Percentiles rank a stretch among this genome's conserved stretches.
These are phyloP conservation scores for Phaedon cochleariae DNA, from an alignment of 2,888 invertebrate species.

Conservation along the genomic window DNA sequence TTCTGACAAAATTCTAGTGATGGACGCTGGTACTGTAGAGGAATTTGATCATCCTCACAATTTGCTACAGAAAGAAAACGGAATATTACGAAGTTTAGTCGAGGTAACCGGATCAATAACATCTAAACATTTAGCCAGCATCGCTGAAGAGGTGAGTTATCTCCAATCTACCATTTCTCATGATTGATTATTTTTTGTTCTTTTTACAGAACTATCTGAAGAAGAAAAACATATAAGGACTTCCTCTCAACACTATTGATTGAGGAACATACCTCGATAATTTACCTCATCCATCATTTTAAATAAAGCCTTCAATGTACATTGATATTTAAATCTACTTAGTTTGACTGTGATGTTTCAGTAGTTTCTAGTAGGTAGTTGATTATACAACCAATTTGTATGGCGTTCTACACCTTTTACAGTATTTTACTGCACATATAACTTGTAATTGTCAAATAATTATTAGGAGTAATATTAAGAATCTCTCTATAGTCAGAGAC, in stretches of 20 bases:
- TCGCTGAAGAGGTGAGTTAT: conserved; percentile 49
- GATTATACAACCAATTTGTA: not conserved
- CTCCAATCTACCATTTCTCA: no score
- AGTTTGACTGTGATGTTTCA: not conserved
- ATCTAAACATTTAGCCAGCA: conserved; percentile 47
- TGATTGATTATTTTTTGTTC: no score
- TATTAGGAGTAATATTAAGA: not conserved
- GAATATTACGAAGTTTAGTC: conserved; percentile 73
- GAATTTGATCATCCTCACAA: conserved; percentile 83
- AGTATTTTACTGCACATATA: not conserved
- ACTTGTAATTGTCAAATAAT: not conserved
- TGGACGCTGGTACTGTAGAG: conserved; percentile 78
- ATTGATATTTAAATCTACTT: no score
- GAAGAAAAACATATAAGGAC: conserved; percentile 21
- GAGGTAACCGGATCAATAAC: conserved; percentile 57
- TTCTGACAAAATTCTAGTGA: conserved; percentile 83
- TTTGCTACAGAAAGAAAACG: conserved; percentile 68
- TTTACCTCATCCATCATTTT: no score
- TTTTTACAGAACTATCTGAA: conserved; percentile 34
- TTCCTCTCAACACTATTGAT: not conserved
- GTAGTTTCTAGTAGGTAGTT: not conserved
- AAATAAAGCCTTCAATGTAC: no score
- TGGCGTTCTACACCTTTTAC: conserved; percentile 2
- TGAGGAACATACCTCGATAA: no score
- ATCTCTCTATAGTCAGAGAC: no score